Percentiles rank a stretch among this genome's conserved stretches.
These are phyloP conservation scores for Priocnemis perturbator DNA, from an alignment of 2,888 invertebrate genomes.

Conservation along the genomic window DNA sequence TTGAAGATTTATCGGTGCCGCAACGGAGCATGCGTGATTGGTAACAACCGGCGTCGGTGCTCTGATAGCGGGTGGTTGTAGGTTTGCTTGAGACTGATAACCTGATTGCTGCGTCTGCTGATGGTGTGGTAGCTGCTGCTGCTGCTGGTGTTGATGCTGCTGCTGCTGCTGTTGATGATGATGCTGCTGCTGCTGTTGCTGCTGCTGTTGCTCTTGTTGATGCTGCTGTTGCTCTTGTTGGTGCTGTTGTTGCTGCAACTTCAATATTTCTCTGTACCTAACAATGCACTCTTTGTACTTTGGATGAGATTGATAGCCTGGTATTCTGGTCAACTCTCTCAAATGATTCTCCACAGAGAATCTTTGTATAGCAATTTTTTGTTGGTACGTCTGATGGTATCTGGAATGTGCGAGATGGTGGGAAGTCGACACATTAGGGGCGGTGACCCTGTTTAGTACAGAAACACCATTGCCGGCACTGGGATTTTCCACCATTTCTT, in stretches of 20 bases:
- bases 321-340: slow-evolving; percentile 64
- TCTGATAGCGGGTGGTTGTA: slow-evolving; percentile 4
- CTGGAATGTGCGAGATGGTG: slow-evolving; percentile 51
- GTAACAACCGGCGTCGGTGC: slow-evolving; percentile 32
- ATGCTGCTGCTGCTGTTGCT: no score
- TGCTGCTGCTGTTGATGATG: slow-evolving; percentile 13
- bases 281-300: slow-evolving; percentile 70
- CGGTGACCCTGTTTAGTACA: slow-evolving; percentile 42
- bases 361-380: slow-evolving; percentile 69
- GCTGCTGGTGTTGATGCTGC: neutral
- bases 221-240: slow-evolving; percentile 66
- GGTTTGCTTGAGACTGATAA: neutral
- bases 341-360: slow-evolving; percentile 67
- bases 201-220: slow-evolving; percentile 40
- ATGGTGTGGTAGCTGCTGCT: no score
- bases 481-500: slow-evolving; percentile 41
- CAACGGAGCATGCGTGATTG: slow-evolving; percentile 2
- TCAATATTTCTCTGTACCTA: slow-evolving; percentile 65
- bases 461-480: neutral
- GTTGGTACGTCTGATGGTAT: slow-evolving; percentile 64
- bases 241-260: slow-evolving; percentile 66
- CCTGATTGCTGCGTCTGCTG: no score
- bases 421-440: no score
- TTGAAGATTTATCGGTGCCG: slow-evolving; percentile 68
- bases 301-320: slow-evolving; percentile 69